phyloP scores from a whole-genome alignment of 2,113 vertebrate genomes.

The Hoplias malabaricus region DNA sequence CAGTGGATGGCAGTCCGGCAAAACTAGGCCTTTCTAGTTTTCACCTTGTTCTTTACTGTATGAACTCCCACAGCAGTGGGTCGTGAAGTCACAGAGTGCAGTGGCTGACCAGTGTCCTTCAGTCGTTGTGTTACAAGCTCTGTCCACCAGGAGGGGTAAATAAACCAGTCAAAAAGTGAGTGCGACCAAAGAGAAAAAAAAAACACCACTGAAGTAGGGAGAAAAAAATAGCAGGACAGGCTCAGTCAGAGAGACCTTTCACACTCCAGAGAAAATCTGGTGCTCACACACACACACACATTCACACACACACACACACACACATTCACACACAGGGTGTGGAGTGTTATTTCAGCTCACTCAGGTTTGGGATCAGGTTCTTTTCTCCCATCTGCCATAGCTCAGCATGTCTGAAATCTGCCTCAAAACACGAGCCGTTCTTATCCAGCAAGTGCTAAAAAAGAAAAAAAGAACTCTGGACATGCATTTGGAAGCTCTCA shows the following conservation, averaged over 20 bases:
- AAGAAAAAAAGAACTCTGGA: conserved; percentile 51
- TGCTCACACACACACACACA: conserved; percentile 31
- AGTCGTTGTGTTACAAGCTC: conserved; percentile 70
- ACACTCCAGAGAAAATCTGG: conserved; percentile 29
- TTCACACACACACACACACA: conserved; percentile 43
- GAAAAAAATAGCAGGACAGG: conserved; percentile 56
- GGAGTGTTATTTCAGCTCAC: conserved; percentile 51
- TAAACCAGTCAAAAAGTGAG: conserved; percentile 74
- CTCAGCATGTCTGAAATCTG: conserved; percentile 49
- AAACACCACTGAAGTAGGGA: conserved; percentile 45
- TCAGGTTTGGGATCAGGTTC: conserved; percentile 27
- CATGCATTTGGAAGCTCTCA: conserved; percentile 58
- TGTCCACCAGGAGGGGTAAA: conserved; percentile 83
- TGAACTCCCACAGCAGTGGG: neutral
- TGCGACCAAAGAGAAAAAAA: conserved; percentile 59
- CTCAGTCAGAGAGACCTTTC: conserved; percentile 61
- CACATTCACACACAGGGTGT: conserved; percentile 33
- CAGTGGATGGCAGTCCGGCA: no score
- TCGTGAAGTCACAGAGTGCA: neutral
- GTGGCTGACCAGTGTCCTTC: neutral
- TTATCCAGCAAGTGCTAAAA: conserved; percentile 22
- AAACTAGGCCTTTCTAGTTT: no score
- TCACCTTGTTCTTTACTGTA: no score
- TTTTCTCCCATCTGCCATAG: conserved; percentile 1
- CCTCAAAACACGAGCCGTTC: conserved; percentile 54